Percentiles rank a stretch among this genome's conserved stretches.
Evolutionary conservation across 2,888 invertebrate species (phyloP).

Genomic region (Morpho helenor): DNA sequence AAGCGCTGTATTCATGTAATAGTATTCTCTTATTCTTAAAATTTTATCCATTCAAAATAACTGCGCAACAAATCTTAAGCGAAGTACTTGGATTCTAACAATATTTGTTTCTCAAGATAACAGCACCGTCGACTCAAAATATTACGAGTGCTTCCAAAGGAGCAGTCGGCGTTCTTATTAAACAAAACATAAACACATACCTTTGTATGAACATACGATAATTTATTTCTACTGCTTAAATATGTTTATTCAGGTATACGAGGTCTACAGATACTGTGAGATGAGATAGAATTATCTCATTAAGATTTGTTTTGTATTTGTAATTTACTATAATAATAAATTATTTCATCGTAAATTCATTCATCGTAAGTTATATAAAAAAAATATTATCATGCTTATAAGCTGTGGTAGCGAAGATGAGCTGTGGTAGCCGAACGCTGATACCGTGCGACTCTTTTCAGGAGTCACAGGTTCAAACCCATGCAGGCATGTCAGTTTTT

Average conservation of each 20-base stretch:
- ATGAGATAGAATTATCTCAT: not conserved
- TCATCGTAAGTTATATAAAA: too few relatives aligned
- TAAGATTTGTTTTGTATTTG: too few relatives aligned
- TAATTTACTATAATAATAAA: too few relatives aligned
- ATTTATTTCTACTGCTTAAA: constrained; percentile 9
- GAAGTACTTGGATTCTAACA: constrained; percentile 16
- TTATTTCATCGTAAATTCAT: too few relatives aligned
- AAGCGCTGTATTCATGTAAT: not conserved
- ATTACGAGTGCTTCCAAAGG: constrained; percentile 20
- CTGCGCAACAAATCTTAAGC: constrained; percentile 20
- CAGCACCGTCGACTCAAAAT: constrained; percentile 18
- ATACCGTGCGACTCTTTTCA: too few relatives aligned
- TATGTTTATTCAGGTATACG: constrained; percentile 7
- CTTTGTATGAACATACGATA: constrained; percentile 7
- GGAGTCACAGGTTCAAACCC: too few relatives aligned
- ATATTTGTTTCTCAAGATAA: constrained; percentile 27
- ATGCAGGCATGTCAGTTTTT: too few relatives aligned
- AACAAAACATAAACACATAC: constrained; percentile 6
- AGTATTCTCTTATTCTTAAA: constrained; percentile 6
- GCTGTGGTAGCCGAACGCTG: too few relatives aligned
- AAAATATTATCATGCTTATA: too few relatives aligned
- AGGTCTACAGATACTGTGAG: constrained; percentile 4
- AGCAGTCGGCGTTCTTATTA: constrained; percentile 11
- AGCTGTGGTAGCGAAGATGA: too few relatives aligned
- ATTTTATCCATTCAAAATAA: constrained; percentile 19